These are phyloP conservation scores for Mesembrinibis cayennensis DNA, from an alignment of 2,113 vertebrate species.

Conservation along the genomic window DNA sequence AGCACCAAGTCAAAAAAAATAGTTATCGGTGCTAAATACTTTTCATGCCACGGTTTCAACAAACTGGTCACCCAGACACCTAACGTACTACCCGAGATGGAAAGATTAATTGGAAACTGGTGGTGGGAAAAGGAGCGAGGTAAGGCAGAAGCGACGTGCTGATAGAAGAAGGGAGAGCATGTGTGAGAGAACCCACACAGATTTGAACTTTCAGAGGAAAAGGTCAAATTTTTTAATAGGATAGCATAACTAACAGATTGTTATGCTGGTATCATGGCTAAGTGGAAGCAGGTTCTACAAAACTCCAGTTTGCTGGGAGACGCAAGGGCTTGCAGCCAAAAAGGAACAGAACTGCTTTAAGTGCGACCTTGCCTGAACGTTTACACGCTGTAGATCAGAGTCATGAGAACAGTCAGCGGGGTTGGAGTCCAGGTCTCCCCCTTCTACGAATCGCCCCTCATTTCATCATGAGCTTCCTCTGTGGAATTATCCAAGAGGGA, in stretches of 20 bases:
- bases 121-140: not conserved
- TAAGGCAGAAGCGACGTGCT: not conserved
- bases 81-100: not conserved
- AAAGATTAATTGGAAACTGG: not conserved
- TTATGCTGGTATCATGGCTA: not conserved
- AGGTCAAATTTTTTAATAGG: not conserved
- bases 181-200: not conserved
- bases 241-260: not conserved
- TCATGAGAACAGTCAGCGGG: rapidly evolving
- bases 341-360: not conserved
- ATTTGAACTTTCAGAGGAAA: not conserved
- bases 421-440: not conserved
- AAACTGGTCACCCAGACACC: not conserved
- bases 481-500: not conserved
- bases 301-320: not conserved
- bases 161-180: not conserved
- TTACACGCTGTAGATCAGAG: rapidly evolving
- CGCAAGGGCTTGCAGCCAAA: not conserved
- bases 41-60: not conserved
- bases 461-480: not conserved
- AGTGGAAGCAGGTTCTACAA: not conserved
- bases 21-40: not conserved
- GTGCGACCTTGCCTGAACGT: not conserved
- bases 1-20: not conserved
- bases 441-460: rapidly evolving